Base-by-base conservation (phyloP, 2,113 vertebrate species). In the Willisornis vidua region DNA sequence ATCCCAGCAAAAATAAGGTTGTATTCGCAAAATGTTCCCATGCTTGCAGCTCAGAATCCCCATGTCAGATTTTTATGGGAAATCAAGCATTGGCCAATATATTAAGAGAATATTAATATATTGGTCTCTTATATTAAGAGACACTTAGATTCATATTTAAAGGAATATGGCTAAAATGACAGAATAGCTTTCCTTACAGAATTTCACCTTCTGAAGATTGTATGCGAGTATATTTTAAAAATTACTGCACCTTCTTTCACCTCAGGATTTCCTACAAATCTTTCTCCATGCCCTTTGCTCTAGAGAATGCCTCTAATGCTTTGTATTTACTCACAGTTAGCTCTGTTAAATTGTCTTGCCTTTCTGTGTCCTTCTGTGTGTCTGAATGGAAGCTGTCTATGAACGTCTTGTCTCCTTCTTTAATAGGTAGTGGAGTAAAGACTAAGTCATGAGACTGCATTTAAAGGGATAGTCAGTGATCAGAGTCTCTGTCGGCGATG, bases 401-500 rank as follows among this genome's bases (percentile, higher is more conserved):
- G 87, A 72, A 90, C 61, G 92, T 59, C 88, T 87, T 87, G 86
- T 91, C 95, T 96, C 94, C 95, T 95, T 96, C 97, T 97, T 93
- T 97, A 97, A 94, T 97, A 96, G 79, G 94, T 98, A 84, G 93
- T 96, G 97, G 97, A 97, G 97, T 95, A 97, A 97, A 90, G 96
- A 96, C 96, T 89, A 95, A 97, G 98, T 99, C 98, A 99, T 98
- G 97, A 98, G 99, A 98, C 98, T 96, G 97, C 96, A 80, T 97
- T 98, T 98, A 98, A 98, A 98, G 98, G 97, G 97, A 98, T 97
- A 97, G 95, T 97, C 96, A 97, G 98, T 90, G 98, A 97, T 96
- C 84, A 97, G 97, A 95, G 98, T 98, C 98, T 98, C 98, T 97
- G 95, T 98, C 98, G 98, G 99, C 97, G 98, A 99, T 98, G 98